Evolutionary conservation across 2,113 vertebrate species (phyloP), one percentile per base, ranked within the genome.

Genomic region (Monarcha castaneiventris): DNA sequence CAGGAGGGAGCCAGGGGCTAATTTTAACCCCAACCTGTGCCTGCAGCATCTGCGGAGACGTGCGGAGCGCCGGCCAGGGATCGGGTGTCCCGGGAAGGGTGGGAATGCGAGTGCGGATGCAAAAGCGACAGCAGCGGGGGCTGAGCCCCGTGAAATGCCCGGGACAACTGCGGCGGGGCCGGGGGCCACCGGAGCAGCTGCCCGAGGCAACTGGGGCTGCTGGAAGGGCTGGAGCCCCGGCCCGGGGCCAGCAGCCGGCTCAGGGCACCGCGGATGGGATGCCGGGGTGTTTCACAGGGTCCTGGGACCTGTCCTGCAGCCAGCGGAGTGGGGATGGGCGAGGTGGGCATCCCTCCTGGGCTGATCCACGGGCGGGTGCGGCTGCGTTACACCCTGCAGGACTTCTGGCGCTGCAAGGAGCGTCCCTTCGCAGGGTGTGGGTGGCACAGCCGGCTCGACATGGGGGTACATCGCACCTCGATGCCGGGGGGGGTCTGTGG

Each of bases 241-340:
- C 46, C 30, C 1, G 4, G 23, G 39, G 32, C 64, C 89, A 74
- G 67, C 30, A 3, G 33, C 2, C 0, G 9, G 5, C 63, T 18
- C 33, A 9, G 13, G 23, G 26, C 19, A 59, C 15, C 35, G 1
- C 0, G 11, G 44, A n/a, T 4, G 35, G 64, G 59, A 54, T 1
- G 6, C 7, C 9, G 3, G 54, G 3, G 26, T 21, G 30, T 7
- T 80, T 39, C 11, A 3, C 8, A 12, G 21, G 8, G 25, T 25
- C 17, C 25, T 3, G 33, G 29, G n/a, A 27, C 2, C 11, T 13
- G 0, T 22, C 30, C n/a, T 17, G n/a, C 26, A 33, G 52, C 32
- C 16, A 0, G 2, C 25, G 2, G 0, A 1, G n/a, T 1, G 13
- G 39, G 67, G 26, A 22, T 1, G 7, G 41, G 6, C 5, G 1